Base-by-base conservation (phyloP, 2,888 invertebrate genomes). In the Cerceris ruficornis region DNA sequence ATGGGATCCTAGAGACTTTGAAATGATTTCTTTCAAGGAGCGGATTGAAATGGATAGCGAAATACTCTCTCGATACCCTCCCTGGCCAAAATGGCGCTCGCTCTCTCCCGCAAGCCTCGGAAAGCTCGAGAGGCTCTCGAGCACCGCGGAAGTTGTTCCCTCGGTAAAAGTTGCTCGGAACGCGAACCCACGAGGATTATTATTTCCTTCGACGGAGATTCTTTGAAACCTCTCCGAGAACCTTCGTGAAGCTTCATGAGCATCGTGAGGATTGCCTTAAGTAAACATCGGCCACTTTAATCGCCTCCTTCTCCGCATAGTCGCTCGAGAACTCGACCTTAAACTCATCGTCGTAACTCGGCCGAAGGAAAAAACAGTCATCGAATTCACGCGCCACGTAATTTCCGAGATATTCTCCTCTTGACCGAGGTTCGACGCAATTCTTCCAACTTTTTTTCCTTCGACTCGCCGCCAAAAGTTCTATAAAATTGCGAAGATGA, bases 261-360 rank as follows among this genome's bases (percentile, higher is more conserved):
- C 69, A 28, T 28, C 28, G 28, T 28, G 28, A 28, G 28, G 28
- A 69, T 79, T 64, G 69, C 69, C 58, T 50, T 59, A 57, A 74
- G 39, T 84, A 86, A 84, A 82, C 82, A 86, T 77, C 39, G 71
- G 8, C 46, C 70, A 50, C 70, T 72, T 83, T 80, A 77, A 83
- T 83, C 71, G 74, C 43, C n/a, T n/a, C 39, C 57, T 60, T 71
- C 17, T 64, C 69, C 43, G 46, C 62, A 55, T 70, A 42, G 55
- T 28, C 28, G 54, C 68, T 59, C 67, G 61, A 81, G 75, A 79
- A 68, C 58, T 58, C 64, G 75, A 69, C 58, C 55, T 80, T 73
- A 77, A 85, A 80, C 50, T 57, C 69, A 72, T 82, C 69, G 72
- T 73, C 73, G 55, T 71, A 41, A 8, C 46, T 66, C 60, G 70